Base-by-base conservation (phyloP, 2,888 invertebrate species). In the Drosophila yooni region DNA sequence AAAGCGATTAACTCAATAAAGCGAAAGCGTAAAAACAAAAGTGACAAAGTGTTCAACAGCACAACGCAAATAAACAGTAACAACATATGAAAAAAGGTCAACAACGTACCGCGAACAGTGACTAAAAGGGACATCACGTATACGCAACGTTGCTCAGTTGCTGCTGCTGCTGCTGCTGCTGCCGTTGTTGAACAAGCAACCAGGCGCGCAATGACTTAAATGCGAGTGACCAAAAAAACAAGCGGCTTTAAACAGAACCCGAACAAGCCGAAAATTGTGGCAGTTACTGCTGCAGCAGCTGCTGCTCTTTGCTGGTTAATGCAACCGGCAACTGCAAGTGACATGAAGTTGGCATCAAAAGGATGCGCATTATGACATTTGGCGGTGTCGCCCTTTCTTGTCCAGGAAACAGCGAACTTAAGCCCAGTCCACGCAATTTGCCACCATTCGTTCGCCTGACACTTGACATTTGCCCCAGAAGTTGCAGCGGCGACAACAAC, bases 1-100 rank as follows among this genome's bases (percentile, higher is more conserved):
- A 83, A 83, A 83, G 87, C 83, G 83, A 83, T 86, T 83, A 83
- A 83, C 87, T 83, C 87, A 83, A 83, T 83, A 83, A 83, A 83
- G 87, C 84, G 83, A 72, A 76, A 83, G 81, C 84, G 83, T 76
- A 83, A 82, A 82, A 82, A 82, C 86, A 82, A 82, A 86, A 83
- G 87, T 83, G 83, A 83, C 83, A 83, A 83, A 83, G 86, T 83
- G 83, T 73, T 69, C 72, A 74, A 58, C 82, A 68, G 40, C 66
- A 74, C 74, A 74, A 68, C 53, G 63, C 76, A 73, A 52, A 74
- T 65, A 74, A 59, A 56, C 56, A 67, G 27, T 53, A 51, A 25
- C 56, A 52, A 34, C 48, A 33, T 27, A 25, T 46, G 4, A 13
- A 21, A 15, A n/a, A 46, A 21, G 15, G 7, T 33, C 33, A 46